Evolutionary conservation across 2,888 invertebrate genomes (phyloP).

Genomic region (Nephrotoma guestfalica): DNA sequence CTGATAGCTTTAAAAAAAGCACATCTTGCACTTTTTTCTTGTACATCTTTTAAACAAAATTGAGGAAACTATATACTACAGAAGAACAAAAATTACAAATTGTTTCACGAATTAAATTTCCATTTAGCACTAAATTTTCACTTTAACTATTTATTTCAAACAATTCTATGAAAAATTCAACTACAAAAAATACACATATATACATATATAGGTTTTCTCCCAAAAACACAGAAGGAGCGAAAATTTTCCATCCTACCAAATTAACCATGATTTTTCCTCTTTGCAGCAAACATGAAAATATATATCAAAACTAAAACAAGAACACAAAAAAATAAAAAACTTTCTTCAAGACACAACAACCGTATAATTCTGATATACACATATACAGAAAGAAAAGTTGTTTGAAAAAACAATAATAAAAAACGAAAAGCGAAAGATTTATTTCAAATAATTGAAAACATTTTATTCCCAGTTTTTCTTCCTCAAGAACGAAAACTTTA

Average conservation of each 20-base stretch:
- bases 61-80: background rate
- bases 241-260: background rate
- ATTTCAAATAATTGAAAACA: background rate
- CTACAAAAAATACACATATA: background rate
- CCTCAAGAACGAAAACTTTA: background rate
- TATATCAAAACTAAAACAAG: background rate
- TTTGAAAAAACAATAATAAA: background rate
- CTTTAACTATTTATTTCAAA: background rate
- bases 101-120: background rate
- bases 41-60: background rate
- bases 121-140: background rate
- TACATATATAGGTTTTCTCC: background rate
- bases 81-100: background rate
- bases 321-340: background rate
- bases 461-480: background rate
- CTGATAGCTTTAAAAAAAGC: background rate
- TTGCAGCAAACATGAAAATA: background rate
- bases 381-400: background rate
- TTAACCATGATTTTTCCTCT: background rate
- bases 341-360: background rate
- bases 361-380: background rate
- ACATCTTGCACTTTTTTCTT: background rate
- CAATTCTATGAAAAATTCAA: background rate
- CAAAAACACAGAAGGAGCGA: background rate
- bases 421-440: background rate